Evolutionary conservation across 2,797 vertebrate species (phyloP).

Genomic region (Bradypodion pumilum): DNA sequence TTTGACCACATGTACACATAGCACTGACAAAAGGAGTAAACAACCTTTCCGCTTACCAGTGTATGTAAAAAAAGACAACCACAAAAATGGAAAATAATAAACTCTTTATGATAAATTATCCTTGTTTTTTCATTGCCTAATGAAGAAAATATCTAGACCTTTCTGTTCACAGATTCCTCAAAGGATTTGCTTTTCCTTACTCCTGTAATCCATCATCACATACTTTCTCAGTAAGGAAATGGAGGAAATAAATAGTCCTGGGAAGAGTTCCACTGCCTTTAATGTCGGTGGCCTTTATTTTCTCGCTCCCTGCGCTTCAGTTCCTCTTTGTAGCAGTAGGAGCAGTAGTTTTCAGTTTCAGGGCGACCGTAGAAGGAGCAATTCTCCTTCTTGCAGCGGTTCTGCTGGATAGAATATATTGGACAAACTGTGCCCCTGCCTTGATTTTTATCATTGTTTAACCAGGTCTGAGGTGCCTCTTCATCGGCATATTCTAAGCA

Average conservation of each 20-base stretch:
- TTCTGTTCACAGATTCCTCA: slow-evolving; percentile 60
- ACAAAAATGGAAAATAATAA: slow-evolving; percentile 72
- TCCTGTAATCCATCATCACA: slow-evolving; percentile 55
- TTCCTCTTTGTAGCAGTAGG: slow-evolving; percentile 98
- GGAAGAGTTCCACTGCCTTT: slow-evolving; percentile 71
- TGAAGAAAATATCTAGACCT: slow-evolving; percentile 60
- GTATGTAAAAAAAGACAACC: slow-evolving; percentile 76
- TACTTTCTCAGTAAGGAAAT: slow-evolving; percentile 73
- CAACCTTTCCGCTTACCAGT: slow-evolving; percentile 75
- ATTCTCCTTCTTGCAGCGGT: slow-evolving; percentile 94
- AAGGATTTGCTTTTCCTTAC: slow-evolving; percentile 55
- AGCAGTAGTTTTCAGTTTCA: slow-evolving; percentile 97
- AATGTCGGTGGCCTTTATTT: slow-evolving; percentile 88
- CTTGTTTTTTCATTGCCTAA: slow-evolving; percentile 50
- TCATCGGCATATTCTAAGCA: slow-evolving; percentile 93
- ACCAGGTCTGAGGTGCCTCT: slow-evolving; percentile 86
- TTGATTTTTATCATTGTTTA: slow-evolving; percentile 89
- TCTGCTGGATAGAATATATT: slow-evolving; percentile 90
- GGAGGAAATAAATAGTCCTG: slow-evolving; percentile 66
- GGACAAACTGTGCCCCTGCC: slow-evolving; percentile 85
- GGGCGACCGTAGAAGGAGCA: slow-evolving; percentile 97
- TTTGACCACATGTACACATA: slow-evolving; percentile 78
- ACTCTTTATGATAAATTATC: slow-evolving; percentile 65
- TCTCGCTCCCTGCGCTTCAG: slow-evolving; percentile 92
- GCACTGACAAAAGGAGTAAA: slow-evolving; percentile 78